Base-by-base conservation (phyloP, 2,797 vertebrate species). In the Pangasius krempfi region DNA sequence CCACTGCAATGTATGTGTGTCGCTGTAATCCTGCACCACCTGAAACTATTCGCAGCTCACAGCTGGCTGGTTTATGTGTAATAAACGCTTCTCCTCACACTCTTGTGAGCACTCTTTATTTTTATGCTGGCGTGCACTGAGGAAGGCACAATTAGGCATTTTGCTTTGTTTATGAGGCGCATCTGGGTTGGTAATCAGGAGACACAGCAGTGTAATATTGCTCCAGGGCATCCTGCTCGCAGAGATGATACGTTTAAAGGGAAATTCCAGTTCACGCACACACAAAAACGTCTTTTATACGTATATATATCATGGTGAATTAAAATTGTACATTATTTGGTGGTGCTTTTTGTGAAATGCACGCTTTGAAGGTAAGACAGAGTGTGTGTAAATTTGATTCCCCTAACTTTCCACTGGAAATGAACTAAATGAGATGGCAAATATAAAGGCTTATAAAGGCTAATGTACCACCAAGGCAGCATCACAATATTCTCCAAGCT, bases 91-190 rank as follows among this genome's bases (percentile, higher is more conserved):
- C 68, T 85, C 20, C 66, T 66, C 58, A 85, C 86, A 83, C 58
- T 52, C 76, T 64, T 83, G 80, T 83, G 80, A 83, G 80, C 80
- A 83, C 37, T 84, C 86, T 87, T 91, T 85, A 88, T 89, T 89
- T 91, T 90, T 84, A 90, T 84, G 85, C 86, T 83, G 62, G 84
- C 30, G 40, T 54, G 20, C 82, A 88, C 85, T 0, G 27, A 79
- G 82, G 72, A 83, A 75, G 40, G 62, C 85, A 83, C 81, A 89
- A 89, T 90, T 92, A 91, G 87, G 75, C 85, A 64, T 86, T 83
- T 86, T 58, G 73, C 85, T 90, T 86, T 90, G 87, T 92, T 89
- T 92, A 88, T 78, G 86, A 89, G 66, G 52, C 86, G 85, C 87
- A 91, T 88, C 89, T 90, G 89, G 76, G 86, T 78, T 66, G 44